Evolutionary conservation across 1,140 invertebrate species (phyloP).

Genomic region (Chymomyza costata): DNA sequence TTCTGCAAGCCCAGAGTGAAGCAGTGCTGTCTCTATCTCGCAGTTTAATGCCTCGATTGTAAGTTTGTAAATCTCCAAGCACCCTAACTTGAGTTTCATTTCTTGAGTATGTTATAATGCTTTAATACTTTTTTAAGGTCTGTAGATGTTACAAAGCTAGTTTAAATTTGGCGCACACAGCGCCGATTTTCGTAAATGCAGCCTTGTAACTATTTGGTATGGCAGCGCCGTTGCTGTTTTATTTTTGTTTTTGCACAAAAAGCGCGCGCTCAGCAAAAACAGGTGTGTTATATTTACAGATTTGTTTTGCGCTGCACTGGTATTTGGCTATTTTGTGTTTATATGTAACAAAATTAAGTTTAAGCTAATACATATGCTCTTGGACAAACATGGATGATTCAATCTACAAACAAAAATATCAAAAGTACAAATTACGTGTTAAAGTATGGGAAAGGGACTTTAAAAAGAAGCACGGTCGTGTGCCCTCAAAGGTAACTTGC

Average conservation of each 20-base stretch:
- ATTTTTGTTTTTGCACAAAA: no score
- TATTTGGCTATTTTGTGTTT: no score
- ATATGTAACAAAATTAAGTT: no score
- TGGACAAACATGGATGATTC: constrained; percentile 55
- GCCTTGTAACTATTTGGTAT: constrained; percentile 15
- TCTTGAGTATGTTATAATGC: constrained; percentile 24
- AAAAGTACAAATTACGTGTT: constrained; percentile 83
- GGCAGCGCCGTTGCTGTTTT: constrained; percentile 22
- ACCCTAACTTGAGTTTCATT: constrained; percentile 35
- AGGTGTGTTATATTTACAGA: constrained; percentile 38
- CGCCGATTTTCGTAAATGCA: constrained; percentile 24
- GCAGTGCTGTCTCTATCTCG: no score
- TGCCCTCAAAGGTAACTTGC: constrained; percentile 82
- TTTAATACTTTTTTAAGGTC: no score
- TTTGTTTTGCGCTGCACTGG: no score
- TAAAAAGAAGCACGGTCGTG: constrained; percentile 80
- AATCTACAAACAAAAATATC: constrained; percentile 65
- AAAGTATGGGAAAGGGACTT: constrained; percentile 88
- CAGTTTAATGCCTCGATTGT: no score
- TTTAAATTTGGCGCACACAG: constrained; percentile 7
- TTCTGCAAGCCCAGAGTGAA: no score
- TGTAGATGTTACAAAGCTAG: constrained; percentile 7
- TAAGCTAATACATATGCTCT: no score
- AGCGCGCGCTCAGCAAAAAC: constrained; percentile 43
- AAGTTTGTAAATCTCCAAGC: no score